phyloP scores from a whole-genome alignment of 2,797 vertebrate species.

The Onychomys leucogaster region DNA sequence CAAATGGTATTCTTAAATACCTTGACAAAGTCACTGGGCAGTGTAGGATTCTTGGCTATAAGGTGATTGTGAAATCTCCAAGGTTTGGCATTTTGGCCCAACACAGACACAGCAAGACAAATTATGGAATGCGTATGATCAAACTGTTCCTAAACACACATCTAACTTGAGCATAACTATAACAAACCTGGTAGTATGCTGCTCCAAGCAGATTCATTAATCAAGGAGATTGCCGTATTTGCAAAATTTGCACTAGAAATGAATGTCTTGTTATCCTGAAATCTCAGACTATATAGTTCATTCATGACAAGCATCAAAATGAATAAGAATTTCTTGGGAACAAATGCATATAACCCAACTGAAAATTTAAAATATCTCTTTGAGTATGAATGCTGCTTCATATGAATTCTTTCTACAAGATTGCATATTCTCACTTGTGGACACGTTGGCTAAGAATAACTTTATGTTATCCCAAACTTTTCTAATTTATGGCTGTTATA shows the following conservation, averaged over 20 bases:
- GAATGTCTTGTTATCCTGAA: not conserved
- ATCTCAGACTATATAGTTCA: not conserved
- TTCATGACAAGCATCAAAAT: not conserved
- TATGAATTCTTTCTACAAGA: not conserved
- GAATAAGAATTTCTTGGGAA: not conserved
- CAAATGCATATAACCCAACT: not conserved
- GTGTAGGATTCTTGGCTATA: not conserved
- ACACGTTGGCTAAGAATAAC: not conserved
- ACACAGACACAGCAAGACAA: not conserved
- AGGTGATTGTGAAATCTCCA: not conserved
- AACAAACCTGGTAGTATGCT: not conserved
- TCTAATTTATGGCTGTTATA: not conserved
- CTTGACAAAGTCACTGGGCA: not conserved
- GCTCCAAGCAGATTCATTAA: not conserved
- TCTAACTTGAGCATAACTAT: not conserved
- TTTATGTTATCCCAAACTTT: not conserved
- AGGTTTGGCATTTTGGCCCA: not conserved
- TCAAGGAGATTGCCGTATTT: not conserved
- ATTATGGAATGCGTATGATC: not conserved
- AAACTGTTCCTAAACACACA: not conserved
- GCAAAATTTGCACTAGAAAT: not conserved
- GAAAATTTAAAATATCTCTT: not conserved
- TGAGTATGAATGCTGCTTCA: not conserved
- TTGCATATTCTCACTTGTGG: not conserved
- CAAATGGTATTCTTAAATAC: rapidly evolving